phyloP scores from a whole-genome alignment of 1,140 invertebrate genomes.

The Riptortus pedestris region DNA sequence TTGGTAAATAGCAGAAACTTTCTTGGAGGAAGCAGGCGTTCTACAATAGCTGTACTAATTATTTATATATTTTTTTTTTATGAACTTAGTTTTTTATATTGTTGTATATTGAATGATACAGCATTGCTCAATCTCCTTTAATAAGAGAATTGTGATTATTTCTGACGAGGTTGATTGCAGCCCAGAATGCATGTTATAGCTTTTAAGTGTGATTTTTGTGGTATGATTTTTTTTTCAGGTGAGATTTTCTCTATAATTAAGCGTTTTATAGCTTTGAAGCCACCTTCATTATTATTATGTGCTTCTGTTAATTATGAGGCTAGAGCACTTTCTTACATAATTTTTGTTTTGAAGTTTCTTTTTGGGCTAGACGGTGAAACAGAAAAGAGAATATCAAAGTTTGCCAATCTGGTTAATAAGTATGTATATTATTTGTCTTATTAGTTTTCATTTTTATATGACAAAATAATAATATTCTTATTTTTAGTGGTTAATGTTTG shows the following conservation, averaged over 20 bases:
- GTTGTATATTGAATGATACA: too few species aligned
- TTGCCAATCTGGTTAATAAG: constrained; percentile 6
- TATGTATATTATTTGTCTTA: neutral
- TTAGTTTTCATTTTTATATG: neutral
- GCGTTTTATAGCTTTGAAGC: neutral
- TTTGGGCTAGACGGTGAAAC: constrained; percentile 36
- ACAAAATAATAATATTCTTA: neutral
- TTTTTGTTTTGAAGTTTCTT: constrained; percentile 31
- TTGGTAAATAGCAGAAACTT: too few species aligned
- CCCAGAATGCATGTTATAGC: too few species aligned
- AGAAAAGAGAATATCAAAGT: constrained; percentile 30
- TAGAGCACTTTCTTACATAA: constrained; percentile 10
- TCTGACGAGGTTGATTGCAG: too few species aligned
- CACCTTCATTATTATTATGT: neutral
- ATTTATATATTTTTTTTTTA: too few species aligned
- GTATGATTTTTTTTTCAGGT: constrained; percentile 6
- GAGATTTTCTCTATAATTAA: constrained; percentile 6
- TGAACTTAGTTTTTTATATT: too few species aligned
- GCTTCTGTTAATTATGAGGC: constrained; percentile 6
- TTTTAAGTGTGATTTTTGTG: neutral
- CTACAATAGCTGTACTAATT: too few species aligned
- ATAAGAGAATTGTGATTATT: too few species aligned
- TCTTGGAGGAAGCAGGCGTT: too few species aligned
- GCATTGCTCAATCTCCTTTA: too few species aligned
- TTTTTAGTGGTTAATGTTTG: neutral